A percentile compares a stretch with the other conserved stretches of the same genome.
Evolutionary conservation across 2,113 vertebrate species (phyloP).

Genomic region (Guaruba guarouba): DNA sequence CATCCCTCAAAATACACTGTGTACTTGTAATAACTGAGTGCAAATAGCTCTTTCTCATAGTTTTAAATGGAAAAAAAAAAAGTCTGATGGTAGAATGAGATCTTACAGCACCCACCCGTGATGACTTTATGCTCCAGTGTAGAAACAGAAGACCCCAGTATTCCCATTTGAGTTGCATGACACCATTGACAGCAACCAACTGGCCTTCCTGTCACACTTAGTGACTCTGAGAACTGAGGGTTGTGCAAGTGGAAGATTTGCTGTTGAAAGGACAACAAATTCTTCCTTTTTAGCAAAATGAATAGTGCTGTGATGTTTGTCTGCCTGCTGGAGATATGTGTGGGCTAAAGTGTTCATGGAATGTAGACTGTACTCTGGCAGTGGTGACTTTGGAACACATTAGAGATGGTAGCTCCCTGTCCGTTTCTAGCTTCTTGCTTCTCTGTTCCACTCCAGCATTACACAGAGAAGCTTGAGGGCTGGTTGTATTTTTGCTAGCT

Average conservation of each 20-base stretch:
- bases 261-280: neutral
- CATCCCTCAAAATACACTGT: neutral
- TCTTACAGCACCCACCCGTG: fast-evolving
- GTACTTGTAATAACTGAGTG: neutral
- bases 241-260: neutral
- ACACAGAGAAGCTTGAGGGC: neutral
- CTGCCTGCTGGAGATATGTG: neutral
- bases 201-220: neutral
- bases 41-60: neutral
- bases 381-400: neutral
- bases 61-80: neutral
- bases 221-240: neutral
- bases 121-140: neutral
- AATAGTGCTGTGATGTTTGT: neutral
- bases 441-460: neutral
- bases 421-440: neutral
- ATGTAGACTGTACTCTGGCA: fast-evolving
- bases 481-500: neutral
- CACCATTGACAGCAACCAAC: neutral
- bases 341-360: neutral
- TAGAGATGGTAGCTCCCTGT: neutral
- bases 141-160: neutral
- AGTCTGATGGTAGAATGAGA: neutral
- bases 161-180: neutral
- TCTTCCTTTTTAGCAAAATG: neutral